These are phyloP conservation scores for Chrysopilus asiliformis DNA, from an alignment of 2,888 invertebrate species.

Conservation along the genomic window DNA sequence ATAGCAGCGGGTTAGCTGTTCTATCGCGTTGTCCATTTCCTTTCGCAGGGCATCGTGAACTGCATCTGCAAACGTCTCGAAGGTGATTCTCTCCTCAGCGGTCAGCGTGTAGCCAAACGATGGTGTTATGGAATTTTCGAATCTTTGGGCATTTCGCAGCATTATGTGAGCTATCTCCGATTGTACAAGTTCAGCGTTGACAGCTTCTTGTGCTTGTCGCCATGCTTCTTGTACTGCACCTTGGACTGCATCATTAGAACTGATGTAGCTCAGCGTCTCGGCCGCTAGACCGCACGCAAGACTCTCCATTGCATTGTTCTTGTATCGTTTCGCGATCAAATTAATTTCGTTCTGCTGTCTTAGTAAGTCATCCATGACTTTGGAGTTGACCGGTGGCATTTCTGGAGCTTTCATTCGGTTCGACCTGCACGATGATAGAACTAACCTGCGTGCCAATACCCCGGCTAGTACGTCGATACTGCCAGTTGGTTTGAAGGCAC, in stretches of 20 bases:
- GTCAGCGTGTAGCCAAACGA: constrained; percentile 47
- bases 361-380: constrained; percentile 31
- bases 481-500: constrained; percentile 35
- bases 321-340: constrained; percentile 48
- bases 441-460: constrained; percentile 59
- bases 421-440: constrained; percentile 29
- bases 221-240: constrained; percentile 60
- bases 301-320: constrained; percentile 53
- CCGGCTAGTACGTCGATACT: constrained; percentile 58
- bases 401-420: constrained; percentile 37
- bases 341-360: constrained; percentile 48
- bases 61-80: constrained; percentile 62
- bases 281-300: constrained; percentile 55
- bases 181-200: constrained; percentile 60
- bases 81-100: constrained; percentile 52
- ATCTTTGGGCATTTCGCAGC: constrained; percentile 52
- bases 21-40: constrained; percentile 58
- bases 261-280: constrained; percentile 50
- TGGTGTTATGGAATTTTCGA: constrained; percentile 46
- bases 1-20: constrained; percentile 52
- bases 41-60: constrained; percentile 56
- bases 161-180: constrained; percentile 64
- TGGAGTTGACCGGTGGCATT: constrained; percentile 39
- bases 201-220: constrained; percentile 59
- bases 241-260: constrained; percentile 43